These are phyloP conservation scores for Nowickia ferox DNA, from an alignment of 2,888 invertebrate genomes.

Conservation along the genomic window DNA sequence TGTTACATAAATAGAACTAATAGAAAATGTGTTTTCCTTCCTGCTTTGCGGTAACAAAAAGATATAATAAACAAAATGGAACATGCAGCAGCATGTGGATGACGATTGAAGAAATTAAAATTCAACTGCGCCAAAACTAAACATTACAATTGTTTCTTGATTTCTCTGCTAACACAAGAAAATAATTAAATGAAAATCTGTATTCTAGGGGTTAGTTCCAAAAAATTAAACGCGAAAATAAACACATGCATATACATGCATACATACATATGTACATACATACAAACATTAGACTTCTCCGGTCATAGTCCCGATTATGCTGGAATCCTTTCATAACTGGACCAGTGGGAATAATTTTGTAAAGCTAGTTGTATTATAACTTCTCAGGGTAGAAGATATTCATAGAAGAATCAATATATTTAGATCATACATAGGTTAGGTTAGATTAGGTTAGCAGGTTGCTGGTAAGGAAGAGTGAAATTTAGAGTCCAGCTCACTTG, in stretches of 20 bases:
- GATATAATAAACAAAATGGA: conserved; percentile 1
- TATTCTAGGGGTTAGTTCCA: background rate
- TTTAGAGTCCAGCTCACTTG: no score
- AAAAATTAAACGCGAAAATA: background rate
- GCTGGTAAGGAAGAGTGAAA: no score
- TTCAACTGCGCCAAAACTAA: conserved; percentile 19
- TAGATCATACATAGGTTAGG: no score
- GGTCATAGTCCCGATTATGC: no score
- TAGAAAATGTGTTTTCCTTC: conserved; percentile 43
- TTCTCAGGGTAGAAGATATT: no score
- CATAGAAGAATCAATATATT: no score
- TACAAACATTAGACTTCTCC: no score
- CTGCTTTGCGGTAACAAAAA: conserved; percentile 37
- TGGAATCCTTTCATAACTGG: no score
- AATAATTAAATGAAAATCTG: conserved; percentile 13
- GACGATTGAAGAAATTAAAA: conserved; percentile 1
- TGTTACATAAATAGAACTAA: conserved; percentile 48
- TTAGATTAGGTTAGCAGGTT: no score
- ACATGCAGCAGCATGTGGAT: conserved; percentile 19
- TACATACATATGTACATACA: no score
- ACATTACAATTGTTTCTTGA: conserved; percentile 11
- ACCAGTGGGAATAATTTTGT: no score
- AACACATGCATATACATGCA: background rate
- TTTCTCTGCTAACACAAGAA: conserved; percentile 5
- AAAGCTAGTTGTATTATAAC: no score